phyloP scores from a whole-genome alignment of 2,797 vertebrate genomes.

The Intellagama lesueurii region DNA sequence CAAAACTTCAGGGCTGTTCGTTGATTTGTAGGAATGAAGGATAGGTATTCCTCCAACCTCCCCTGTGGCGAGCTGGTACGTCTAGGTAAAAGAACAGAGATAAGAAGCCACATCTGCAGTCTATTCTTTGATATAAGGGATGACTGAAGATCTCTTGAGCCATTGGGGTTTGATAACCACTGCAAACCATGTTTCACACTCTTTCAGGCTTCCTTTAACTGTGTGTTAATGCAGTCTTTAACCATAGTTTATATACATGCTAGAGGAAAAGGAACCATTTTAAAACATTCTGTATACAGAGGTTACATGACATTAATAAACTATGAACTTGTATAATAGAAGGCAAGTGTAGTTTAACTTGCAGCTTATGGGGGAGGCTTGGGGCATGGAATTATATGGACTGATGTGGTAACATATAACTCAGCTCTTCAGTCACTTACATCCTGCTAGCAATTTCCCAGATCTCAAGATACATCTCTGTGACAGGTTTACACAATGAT shows the following conservation, averaged over 20 bases:
- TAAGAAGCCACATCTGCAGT: too few relatives aligned
- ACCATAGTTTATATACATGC: background rate
- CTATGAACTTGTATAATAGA: background rate
- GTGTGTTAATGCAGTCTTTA: background rate
- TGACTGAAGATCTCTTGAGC: too few relatives aligned
- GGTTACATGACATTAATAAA: background rate
- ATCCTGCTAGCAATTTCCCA: background rate
- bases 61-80: too few relatives aligned
- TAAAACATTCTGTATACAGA: background rate
- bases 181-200: background rate
- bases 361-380: too few relatives aligned
- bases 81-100: background rate
- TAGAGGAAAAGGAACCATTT: too few relatives aligned
- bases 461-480: background rate
- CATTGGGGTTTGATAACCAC: too few relatives aligned
- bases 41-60: background rate
- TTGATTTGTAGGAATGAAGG: background rate
- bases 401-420: background rate
- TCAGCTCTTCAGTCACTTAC: background rate
- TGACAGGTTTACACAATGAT: background rate
- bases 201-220: too few relatives aligned
- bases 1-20: background rate
- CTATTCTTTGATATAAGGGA: too few relatives aligned
- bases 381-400: background rate
- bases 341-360: background rate